phyloP scores from a whole-genome alignment of 2,888 invertebrate species.

The Laspeyria flexula region DNA sequence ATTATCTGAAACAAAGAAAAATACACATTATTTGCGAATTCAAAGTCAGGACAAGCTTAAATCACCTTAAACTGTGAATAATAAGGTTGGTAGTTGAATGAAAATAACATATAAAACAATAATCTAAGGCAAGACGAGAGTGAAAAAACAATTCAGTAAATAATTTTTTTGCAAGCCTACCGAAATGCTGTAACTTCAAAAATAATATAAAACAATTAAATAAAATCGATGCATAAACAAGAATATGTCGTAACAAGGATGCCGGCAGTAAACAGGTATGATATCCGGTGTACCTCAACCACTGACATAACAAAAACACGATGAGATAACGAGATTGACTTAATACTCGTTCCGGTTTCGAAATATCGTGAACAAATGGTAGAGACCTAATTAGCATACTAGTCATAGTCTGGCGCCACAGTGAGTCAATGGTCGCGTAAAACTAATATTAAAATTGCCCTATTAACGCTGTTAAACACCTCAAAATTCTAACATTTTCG shows the following conservation, averaged over 20 bases:
- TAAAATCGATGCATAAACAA: slow-evolving; percentile 35
- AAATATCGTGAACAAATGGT: slow-evolving; percentile 50
- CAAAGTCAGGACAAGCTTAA: neutral
- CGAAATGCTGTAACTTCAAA: neutral
- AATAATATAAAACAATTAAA: neutral
- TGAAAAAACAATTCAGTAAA: no score
- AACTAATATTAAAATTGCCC: slow-evolving; percentile 58
- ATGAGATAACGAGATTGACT: slow-evolving; percentile 48
- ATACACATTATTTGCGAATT: slow-evolving; percentile 15
- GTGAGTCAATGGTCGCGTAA: slow-evolving; percentile 65
- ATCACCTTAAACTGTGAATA: no score
- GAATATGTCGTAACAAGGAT: slow-evolving; percentile 62
- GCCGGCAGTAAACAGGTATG: slow-evolving; percentile 69
- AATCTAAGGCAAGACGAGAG: no score
- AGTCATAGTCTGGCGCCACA: slow-evolving; percentile 64
- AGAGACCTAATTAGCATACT: slow-evolving; percentile 62
- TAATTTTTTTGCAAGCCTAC: neutral
- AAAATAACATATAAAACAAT: no score
- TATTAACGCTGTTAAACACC: slow-evolving; percentile 51
- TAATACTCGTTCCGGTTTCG: slow-evolving; percentile 49
- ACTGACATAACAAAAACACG: slow-evolving; percentile 56
- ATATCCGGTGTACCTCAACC: slow-evolving; percentile 65
- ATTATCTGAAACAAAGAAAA: slow-evolving; percentile 74
- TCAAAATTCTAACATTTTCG: slow-evolving; percentile 25
- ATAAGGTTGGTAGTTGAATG: no score